A percentile compares a stretch with the other conserved stretches of the same genome.
Evolutionary conservation across 2,888 invertebrate species (phyloP).

Genomic region (Machimus atricapillus): DNA sequence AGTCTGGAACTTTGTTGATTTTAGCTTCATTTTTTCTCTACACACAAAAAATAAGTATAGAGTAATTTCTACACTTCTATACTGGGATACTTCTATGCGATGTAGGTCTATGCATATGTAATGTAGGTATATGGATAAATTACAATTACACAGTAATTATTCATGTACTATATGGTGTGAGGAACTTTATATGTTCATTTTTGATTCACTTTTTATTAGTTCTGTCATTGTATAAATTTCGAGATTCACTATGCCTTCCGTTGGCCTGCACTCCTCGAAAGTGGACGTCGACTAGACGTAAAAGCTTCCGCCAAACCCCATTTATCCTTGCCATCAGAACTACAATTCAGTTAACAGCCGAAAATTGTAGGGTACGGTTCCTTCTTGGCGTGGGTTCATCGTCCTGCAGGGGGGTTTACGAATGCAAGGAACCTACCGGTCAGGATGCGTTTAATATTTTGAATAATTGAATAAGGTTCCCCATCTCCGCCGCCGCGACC

Average conservation of each 20-base stretch:
- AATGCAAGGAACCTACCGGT: not conserved
- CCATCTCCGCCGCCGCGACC: not conserved
- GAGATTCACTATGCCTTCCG: not conserved
- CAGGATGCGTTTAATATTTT: conserved; percentile 39
- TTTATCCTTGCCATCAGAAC: not conserved
- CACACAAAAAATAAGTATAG: too few relatives aligned
- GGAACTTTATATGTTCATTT: not conserved
- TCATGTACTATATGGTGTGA: not conserved
- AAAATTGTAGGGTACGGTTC: conserved; percentile 26
- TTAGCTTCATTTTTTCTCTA: too few relatives aligned
- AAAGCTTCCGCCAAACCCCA: not conserved
- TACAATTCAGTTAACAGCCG: conserved; percentile 4
- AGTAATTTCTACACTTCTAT: too few relatives aligned
- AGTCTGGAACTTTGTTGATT: too few relatives aligned
- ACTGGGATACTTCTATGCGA: too few relatives aligned
- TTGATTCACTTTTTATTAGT: too few relatives aligned
- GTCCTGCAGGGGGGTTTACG: not conserved
- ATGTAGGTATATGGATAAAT: too few relatives aligned
- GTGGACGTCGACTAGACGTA: not conserved
- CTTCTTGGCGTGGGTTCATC: conserved; percentile 9
- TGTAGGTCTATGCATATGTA: too few relatives aligned
- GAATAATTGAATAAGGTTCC: conserved; percentile 29
- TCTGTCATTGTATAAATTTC: too few relatives aligned
- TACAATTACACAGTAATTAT: not conserved
- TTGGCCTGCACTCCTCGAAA: not conserved